These are phyloP conservation scores for Gasterosteus aculeatus DNA, from an alignment of 2,113 vertebrate genomes.

Conservation along the genomic window DNA sequence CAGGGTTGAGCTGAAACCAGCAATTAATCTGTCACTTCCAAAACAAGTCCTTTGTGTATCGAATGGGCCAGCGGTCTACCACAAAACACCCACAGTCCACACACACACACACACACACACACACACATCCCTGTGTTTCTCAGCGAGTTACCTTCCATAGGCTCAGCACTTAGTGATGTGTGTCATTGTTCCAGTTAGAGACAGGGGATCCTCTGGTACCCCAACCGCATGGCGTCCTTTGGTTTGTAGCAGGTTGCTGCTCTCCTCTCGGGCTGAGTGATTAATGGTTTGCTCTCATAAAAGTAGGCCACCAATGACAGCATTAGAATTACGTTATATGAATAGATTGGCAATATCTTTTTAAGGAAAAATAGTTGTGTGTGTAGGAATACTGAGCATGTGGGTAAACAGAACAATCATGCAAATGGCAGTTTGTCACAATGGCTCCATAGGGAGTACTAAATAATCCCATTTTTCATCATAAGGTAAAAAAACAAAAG, in stretches of 20 bases:
- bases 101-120: slow-evolving; percentile 26
- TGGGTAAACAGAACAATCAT: slow-evolving; percentile 26
- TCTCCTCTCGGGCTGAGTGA: slow-evolving; percentile 69
- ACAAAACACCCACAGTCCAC: slow-evolving; percentile 21
- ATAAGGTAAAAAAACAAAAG: slow-evolving; percentile 3
- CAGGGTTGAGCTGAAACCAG: slow-evolving; percentile 47
- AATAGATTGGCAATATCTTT: slow-evolving; percentile 56
- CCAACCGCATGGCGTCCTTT: slow-evolving; percentile 64
- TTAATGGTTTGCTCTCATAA: slow-evolving; percentile 76
- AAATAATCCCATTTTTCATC: slow-evolving; percentile 23
- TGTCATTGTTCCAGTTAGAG: slow-evolving; percentile 55
- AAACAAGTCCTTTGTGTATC: slow-evolving; percentile 60
- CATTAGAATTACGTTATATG: slow-evolving; percentile 64
- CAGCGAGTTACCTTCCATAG: slow-evolving; percentile 52
- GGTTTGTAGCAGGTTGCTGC: slow-evolving; percentile 74
- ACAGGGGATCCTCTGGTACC: slow-evolving; percentile 44
- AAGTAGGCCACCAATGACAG: slow-evolving; percentile 76
- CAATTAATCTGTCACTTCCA: slow-evolving; percentile 74
- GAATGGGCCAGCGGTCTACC: slow-evolving; percentile 39
- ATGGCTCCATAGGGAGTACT: slow-evolving; percentile 13
- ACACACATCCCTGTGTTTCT: slow-evolving; percentile 44
- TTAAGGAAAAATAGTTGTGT: slow-evolving; percentile 52
- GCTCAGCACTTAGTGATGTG: slow-evolving; percentile 48
- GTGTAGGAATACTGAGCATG: slow-evolving; percentile 24
- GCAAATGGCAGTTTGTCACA: slow-evolving; percentile 25